Evolutionary conservation across 2,113 vertebrate genomes (phyloP).

Genomic region (Phaethon lepturus): DNA sequence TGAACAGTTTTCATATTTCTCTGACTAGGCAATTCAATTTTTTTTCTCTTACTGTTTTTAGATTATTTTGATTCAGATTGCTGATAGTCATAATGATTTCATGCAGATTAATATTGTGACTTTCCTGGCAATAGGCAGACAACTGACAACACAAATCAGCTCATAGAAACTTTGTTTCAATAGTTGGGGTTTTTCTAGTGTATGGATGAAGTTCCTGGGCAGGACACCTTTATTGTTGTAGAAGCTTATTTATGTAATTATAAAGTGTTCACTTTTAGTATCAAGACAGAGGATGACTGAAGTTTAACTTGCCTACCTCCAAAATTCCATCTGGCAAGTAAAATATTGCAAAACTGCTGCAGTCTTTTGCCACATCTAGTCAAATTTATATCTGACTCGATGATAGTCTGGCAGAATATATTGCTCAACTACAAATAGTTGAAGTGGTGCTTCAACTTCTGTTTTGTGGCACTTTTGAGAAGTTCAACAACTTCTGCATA

Average conservation of each 20-base stretch:
- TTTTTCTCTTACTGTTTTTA: neutral
- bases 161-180: neutral
- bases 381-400: neutral
- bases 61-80: neutral
- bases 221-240: neutral
- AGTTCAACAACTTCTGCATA: neutral
- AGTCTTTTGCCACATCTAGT: neutral
- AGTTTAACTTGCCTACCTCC: conserved; percentile 39
- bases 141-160: conserved; percentile 4
- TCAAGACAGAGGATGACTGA: neutral
- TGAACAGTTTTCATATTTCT: neutral
- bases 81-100: neutral
- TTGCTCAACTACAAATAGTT: neutral
- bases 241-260: conserved; percentile 26
- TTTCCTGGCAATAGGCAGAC: neutral
- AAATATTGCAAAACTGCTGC: conserved; percentile 12
- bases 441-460: neutral
- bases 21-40: neutral
- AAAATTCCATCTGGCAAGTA: conserved; percentile 19
- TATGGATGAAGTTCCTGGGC: neutral
- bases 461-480: neutral
- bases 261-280: neutral
- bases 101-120: neutral
- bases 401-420: neutral
- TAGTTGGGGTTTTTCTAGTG: neutral